Base-by-base conservation (phyloP, 2,797 vertebrate genomes). In the Fundulus diaphanus region DNA sequence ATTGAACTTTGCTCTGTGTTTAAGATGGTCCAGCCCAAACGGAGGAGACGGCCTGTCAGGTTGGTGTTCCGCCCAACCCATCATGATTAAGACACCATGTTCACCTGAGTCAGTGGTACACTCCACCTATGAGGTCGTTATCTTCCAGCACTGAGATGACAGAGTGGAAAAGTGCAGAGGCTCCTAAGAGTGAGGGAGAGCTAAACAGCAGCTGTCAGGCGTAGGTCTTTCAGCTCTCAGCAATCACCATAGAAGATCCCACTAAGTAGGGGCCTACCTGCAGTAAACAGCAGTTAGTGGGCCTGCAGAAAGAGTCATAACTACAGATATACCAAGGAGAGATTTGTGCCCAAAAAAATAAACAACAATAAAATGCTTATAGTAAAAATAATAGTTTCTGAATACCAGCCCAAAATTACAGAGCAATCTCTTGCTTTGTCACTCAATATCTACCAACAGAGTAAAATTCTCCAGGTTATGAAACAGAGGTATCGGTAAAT, bases 61-160 rank as follows among this genome's bases (percentile, higher is more conserved):
- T 74, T 29, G 8, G 48, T 22, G n/a, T 29, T 68, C 27, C 18
- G 16, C 35, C 13, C 31, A 37, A 52, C 18, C 7, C 31, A n/a
- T 70, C 0, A 24, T 42, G 0, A 56, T 68, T 3, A 15, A 46
- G 74, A 11, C 73, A 82, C 46, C 68, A 70, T 78, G 68, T 77
- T 22, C 54, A 67, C 54, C 57, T 31, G 46, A 49, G 27, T 69
- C 68, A 69, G 44, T 29, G 22, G 29, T 57, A 11, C 4, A 4
- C 24, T 57, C 8, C 24, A 27, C 12, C 54, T 12, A 29, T 33
- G 9, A n/a, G 27, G 3, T 22, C 29, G 51, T 51, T 24, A 22
- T 22, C 49, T 31, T 20, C 4, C 29, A 61, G 29, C 1, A 7
- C 18, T 33, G 33, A 31, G 20, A 63, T 35, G 31, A 49, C 18